Conservation (phyloP, 2,797 vertebrate genomes). For the Carapus acus region DNA sequence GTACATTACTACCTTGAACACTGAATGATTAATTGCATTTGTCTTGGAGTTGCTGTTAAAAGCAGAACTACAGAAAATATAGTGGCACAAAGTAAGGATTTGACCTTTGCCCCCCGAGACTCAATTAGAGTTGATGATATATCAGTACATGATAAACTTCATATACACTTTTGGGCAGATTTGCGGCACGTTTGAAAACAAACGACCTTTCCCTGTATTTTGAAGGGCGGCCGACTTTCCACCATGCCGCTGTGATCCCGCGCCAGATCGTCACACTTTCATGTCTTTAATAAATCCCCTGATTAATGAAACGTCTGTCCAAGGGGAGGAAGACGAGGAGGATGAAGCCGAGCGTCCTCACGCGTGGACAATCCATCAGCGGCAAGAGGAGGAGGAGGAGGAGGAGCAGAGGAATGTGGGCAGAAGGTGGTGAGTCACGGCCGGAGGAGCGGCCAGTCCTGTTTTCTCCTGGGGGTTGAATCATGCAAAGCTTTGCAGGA, state of each 20-base stretch:
- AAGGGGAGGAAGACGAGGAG: constrained; percentile 31
- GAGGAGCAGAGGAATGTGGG: constrained; percentile 7
- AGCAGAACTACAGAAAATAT: too few species aligned
- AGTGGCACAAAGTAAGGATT: too few species aligned
- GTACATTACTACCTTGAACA: too few species aligned
- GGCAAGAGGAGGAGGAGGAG: not conserved
- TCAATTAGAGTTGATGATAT: too few species aligned
- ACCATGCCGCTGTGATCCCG: constrained; percentile 41
- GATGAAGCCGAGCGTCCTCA: constrained; percentile 50
- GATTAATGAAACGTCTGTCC: constrained; percentile 48
- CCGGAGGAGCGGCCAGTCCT: constrained; percentile 48
- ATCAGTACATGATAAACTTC: too few species aligned
- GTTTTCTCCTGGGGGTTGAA: constrained; percentile 55
- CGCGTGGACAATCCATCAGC: constrained; percentile 52
- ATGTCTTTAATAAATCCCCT: constrained; percentile 44
- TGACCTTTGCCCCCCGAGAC: too few species aligned
- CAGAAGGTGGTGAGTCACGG: constrained; percentile 47
- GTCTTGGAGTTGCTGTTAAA: too few species aligned
- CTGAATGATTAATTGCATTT: too few species aligned
- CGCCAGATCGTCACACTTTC: constrained; percentile 38
- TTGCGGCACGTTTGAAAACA: constrained; percentile 23
- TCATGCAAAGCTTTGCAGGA: constrained; percentile 60
- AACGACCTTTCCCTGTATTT: constrained; percentile 18
- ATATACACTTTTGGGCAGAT: too few species aligned
- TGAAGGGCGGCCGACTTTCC: constrained; percentile 36